These are phyloP conservation scores for Automeris io DNA, from an alignment of 2,888 invertebrate species.

Conservation along the genomic window DNA sequence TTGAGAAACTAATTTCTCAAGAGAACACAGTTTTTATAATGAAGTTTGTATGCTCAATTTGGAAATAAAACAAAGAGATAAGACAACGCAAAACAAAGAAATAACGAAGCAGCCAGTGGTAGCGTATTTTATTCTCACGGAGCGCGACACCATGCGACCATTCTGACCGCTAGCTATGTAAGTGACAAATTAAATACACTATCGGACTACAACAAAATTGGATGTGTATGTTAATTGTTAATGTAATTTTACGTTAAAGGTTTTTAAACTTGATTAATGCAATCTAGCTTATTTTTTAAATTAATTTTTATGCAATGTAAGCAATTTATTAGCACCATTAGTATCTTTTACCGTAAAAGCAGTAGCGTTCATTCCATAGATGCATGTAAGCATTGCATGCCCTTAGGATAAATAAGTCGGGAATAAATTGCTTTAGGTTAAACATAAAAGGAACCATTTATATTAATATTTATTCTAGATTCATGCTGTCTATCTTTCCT, in stretches of 20 bases:
- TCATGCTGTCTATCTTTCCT: too few relatives aligned
- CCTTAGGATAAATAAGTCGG: too few relatives aligned
- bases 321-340: too few relatives aligned
- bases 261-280: too few relatives aligned
- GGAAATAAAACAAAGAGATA: conserved; percentile 23
- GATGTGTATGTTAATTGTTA: conserved; percentile 10
- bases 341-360: too few relatives aligned
- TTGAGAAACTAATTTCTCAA: conserved; percentile 15
- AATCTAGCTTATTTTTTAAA: too few relatives aligned
- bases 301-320: too few relatives aligned
- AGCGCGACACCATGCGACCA: conserved; percentile 32
- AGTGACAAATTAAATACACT: conserved; percentile 58
- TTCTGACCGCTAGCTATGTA: conserved; percentile 35
- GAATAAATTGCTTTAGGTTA: too few relatives aligned
- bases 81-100: conserved; percentile 17
- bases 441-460: too few relatives aligned
- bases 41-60: conserved; percentile 24
- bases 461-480: too few relatives aligned
- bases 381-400: too few relatives aligned
- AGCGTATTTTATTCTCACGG: conserved; percentile 29
- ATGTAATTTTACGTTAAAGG: conserved; percentile 5
- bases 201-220: conserved; percentile 32
- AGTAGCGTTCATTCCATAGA: too few relatives aligned
- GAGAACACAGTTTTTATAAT: conserved; percentile 19
- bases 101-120: conserved; percentile 14